Evolutionary conservation across 1,140 invertebrate genomes (phyloP).

Genomic region (Drosophila willistoni): DNA sequence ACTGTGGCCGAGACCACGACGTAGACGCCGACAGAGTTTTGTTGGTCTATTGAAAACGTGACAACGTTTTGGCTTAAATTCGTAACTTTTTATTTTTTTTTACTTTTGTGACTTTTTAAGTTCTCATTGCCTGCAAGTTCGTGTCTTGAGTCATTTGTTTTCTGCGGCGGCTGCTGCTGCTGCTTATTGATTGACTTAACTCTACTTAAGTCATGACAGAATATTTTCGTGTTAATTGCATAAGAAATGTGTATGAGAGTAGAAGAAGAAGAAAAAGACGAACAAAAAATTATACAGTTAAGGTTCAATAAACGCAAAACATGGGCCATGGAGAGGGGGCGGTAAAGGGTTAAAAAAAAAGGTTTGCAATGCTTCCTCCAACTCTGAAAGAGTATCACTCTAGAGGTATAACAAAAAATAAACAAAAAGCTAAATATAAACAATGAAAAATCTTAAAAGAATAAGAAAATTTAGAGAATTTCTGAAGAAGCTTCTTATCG

Average conservation of each 20-base stretch:
- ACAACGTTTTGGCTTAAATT: conserved; percentile 44
- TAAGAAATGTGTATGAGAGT: conserved; percentile 61
- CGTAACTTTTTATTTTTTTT: conserved; percentile 30
- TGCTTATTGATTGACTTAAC: conserved; percentile 19
- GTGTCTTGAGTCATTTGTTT: conserved; percentile 77
- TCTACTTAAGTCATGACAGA: conserved; percentile 24
- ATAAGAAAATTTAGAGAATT: no score
- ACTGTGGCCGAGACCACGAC: conserved; percentile 5
- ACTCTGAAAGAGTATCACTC: background rate
- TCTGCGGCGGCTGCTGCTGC: conserved; percentile 11
- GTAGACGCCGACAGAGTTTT: background rate
- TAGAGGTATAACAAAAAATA: background rate
- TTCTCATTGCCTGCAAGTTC: conserved; percentile 50
- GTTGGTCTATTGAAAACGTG: conserved; percentile 49
- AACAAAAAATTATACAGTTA: conserved; percentile 30
- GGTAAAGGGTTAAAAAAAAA: background rate
- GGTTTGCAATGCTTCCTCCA: background rate
- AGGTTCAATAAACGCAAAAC: conserved; percentile 76
- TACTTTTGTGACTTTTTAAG: conserved; percentile 16
- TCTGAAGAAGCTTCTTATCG: no score
- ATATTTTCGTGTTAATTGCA: conserved; percentile 73
- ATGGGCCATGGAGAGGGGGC: background rate
- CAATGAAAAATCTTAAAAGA: background rate
- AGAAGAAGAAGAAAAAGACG: background rate
- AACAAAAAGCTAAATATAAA: background rate